phyloP scores from a whole-genome alignment of 2,113 vertebrate genomes.

The Cyanoliseus patagonus region DNA sequence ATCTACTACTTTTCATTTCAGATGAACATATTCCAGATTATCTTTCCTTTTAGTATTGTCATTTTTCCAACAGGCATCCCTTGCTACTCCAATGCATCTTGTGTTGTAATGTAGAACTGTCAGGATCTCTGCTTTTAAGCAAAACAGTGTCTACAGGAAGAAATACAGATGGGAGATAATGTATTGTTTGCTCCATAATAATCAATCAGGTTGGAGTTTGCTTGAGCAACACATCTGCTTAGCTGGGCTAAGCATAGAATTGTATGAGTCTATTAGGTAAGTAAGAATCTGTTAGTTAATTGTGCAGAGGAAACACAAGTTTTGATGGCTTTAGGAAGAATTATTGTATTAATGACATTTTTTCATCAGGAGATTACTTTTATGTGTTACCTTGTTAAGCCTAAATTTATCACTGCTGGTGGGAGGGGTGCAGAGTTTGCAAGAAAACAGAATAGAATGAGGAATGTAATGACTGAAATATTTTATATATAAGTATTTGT shows the following conservation, averaged over 20 bases:
- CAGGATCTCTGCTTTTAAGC: background rate
- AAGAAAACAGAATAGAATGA: background rate
- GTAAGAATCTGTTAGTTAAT: constrained; percentile 12
- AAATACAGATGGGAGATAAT: background rate
- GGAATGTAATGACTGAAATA: constrained; percentile 6
- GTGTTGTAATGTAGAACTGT: background rate
- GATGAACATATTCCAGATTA: background rate
- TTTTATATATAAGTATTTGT: background rate
- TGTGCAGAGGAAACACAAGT: background rate
- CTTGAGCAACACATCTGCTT: background rate
- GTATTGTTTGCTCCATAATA: background rate
- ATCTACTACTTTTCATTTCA: background rate
- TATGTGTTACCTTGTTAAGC: background rate
- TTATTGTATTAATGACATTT: constrained; percentile 46
- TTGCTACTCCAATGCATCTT: background rate
- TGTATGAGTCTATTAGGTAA: background rate
- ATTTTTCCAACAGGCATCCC: background rate
- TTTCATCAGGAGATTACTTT: constrained; percentile 1
- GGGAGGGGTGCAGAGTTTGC: background rate
- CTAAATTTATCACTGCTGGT: background rate
- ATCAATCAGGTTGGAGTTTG: background rate
- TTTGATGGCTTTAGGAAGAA: constrained; percentile 18
- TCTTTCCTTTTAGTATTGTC: background rate
- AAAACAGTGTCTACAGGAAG: background rate
- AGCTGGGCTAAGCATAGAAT: constrained; percentile 15